Evolutionary conservation across 2,113 vertebrate species (phyloP).

Genomic region (Notarius quadriscutis): DNA sequence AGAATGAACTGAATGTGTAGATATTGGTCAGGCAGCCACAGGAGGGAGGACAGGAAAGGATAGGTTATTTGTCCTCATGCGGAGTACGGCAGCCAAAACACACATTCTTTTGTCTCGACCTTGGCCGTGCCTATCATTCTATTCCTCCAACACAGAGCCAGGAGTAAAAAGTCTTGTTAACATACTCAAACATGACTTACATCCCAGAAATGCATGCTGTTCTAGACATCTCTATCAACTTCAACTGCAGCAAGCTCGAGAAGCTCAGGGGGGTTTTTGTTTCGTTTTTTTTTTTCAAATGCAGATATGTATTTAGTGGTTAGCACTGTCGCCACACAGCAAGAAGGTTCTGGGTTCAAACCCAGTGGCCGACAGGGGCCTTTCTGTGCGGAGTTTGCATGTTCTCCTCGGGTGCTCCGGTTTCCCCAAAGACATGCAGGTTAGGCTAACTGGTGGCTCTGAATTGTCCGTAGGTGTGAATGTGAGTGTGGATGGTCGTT

Average conservation of each 20-base stretch:
- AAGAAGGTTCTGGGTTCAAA: too few relatives aligned
- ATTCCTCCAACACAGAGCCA: conserved; percentile 65
- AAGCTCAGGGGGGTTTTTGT: not conserved
- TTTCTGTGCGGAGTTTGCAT: too few relatives aligned
- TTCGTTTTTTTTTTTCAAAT: not conserved
- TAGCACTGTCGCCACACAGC: too few relatives aligned
- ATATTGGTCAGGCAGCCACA: conserved; percentile 40
- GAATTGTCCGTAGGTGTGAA: too few relatives aligned
- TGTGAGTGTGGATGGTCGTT: too few relatives aligned
- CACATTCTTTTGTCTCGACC: conserved; percentile 74
- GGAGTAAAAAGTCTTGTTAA: conserved; percentile 46
- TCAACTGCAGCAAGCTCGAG: not conserved
- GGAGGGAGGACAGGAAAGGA: conserved; percentile 60
- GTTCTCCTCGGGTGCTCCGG: too few relatives aligned
- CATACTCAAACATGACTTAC: not conserved
- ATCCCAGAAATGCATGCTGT: not conserved
- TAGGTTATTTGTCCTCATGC: conserved; percentile 65
- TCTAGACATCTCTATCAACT: not conserved
- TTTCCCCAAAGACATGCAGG: too few relatives aligned
- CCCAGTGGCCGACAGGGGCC: too few relatives aligned
- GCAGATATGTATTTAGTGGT: not conserved
- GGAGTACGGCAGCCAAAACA: conserved; percentile 68
- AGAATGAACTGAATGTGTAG: conserved; percentile 42
- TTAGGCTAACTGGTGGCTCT: too few relatives aligned
- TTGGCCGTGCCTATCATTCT: conserved; percentile 65